A percentile compares a stretch with the other conserved stretches of the same genome.
phyloP scores from a whole-genome alignment of 1,140 invertebrate genomes.

The Drosophila navojoa region DNA sequence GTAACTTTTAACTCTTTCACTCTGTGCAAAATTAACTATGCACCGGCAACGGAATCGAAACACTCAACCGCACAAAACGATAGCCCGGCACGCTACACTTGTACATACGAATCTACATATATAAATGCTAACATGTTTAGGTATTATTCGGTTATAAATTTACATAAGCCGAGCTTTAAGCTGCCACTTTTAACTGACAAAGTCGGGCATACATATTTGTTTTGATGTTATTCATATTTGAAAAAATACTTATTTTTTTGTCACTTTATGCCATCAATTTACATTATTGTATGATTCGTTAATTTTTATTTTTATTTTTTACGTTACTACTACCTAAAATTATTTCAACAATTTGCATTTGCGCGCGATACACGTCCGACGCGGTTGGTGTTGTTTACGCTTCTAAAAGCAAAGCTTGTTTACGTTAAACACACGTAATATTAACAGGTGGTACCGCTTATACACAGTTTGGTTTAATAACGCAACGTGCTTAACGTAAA shows the following conservation, averaged over 20 bases:
- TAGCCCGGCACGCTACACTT: conserved; percentile 23
- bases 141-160: conserved; percentile 1
- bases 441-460: conserved; percentile 26
- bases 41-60: conserved; percentile 9
- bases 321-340: neutral
- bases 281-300: neutral
- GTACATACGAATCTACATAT: neutral
- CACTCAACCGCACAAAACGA: neutral
- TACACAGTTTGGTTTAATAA: neutral
- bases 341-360: neutral
- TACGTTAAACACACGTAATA: conserved; percentile 16
- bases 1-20: conserved; percentile 15
- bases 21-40: conserved; percentile 3
- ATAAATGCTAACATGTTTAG: neutral
- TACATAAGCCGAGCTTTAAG: conserved; percentile 34
- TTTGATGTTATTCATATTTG: conserved; percentile 1
- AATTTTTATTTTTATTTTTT: conserved; percentile 1
- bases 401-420: conserved; percentile 28
- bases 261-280: conserved; percentile 2
- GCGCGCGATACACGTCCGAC: conserved; percentile 29
- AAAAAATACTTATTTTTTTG: neutral
- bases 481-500: neutral
- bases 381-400: conserved; percentile 33
- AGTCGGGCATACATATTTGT: conserved; percentile 5
- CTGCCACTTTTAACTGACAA: conserved; percentile 4